These are phyloP conservation scores for Chionomys nivalis DNA, from an alignment of 2,113 vertebrate species.

Conservation along the genomic window DNA sequence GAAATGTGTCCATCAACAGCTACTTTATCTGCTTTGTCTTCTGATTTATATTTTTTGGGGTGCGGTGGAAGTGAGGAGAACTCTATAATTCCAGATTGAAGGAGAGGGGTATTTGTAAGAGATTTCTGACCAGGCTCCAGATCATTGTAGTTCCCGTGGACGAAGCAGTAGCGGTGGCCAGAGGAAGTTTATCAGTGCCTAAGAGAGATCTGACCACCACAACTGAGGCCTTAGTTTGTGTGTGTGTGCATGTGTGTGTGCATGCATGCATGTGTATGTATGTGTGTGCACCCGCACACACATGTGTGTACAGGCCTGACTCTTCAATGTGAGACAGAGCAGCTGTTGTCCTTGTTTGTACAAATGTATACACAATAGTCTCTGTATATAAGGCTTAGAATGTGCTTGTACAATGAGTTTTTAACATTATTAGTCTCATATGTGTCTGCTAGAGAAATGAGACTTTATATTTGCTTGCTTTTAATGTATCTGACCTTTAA, in stretches of 20 bases:
- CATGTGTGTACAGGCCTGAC: neutral
- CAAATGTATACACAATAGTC: neutral
- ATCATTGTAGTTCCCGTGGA: accelerated
- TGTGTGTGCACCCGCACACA: no score
- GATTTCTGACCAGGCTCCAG: neutral
- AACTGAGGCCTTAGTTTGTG: neutral
- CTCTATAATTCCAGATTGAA: neutral
- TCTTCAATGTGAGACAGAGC: neutral
- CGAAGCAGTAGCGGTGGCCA: neutral
- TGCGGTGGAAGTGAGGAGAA: no score
- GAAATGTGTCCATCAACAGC: neutral
- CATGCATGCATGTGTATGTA: neutral
- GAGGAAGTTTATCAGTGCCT: neutral
- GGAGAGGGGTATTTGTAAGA: neutral
- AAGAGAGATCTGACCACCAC: neutral
- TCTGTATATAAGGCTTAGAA: neutral
- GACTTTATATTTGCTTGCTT: neutral
- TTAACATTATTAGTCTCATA: neutral
- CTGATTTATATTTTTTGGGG: neutral
- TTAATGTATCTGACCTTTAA: neutral
- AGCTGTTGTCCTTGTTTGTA: neutral
- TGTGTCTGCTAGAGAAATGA: neutral
- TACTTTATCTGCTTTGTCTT: neutral
- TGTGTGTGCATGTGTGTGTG: neutral
- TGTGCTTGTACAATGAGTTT: neutral